Percentiles rank a stretch among this genome's conserved stretches.
Conservation (phyloP, 2,797 vertebrate species). For the Neostethus bicornis region DNA sequence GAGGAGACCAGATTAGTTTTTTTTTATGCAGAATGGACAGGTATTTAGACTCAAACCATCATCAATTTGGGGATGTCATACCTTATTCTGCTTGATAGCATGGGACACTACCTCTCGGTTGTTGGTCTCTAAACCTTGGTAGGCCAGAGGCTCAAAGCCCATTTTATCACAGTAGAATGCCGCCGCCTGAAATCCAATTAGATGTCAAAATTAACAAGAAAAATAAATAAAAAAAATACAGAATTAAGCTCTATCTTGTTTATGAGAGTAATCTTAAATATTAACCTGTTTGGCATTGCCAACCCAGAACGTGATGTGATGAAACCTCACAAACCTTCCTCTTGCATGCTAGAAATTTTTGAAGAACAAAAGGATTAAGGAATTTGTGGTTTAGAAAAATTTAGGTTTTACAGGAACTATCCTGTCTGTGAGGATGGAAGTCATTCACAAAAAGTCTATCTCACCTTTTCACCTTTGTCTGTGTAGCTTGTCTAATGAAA, state of each 20-base stretch:
- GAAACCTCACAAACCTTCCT: constrained; percentile 82
- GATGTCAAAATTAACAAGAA: neutral
- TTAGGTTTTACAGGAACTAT: neutral
- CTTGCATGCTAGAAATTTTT: constrained; percentile 69
- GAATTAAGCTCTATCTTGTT: neutral
- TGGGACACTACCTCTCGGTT: constrained; percentile 82
- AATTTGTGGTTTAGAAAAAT: neutral
- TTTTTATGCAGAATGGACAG: constrained; percentile 8
- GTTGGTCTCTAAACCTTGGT: constrained; percentile 84
- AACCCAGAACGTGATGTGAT: constrained; percentile 86
- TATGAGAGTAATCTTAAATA: constrained; percentile 5
- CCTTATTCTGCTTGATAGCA: constrained; percentile 83
- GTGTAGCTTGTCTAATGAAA: constrained; percentile 81
- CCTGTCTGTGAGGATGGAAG: neutral
- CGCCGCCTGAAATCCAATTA: constrained; percentile 73
- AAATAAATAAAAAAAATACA: neutral
- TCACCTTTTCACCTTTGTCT: constrained; percentile 87
- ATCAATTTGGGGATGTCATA: constrained; percentile 25
- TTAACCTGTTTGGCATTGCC: constrained; percentile 87
- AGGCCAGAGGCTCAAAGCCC: constrained; percentile 82
- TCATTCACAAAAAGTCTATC: constrained; percentile 6
- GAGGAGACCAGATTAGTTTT: constrained; percentile 7
- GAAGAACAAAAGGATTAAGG: constrained; percentile 7
- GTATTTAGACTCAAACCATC: neutral
- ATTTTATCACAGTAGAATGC: constrained; percentile 84